phyloP scores from a whole-genome alignment of 2,113 vertebrate species.

The Podarcis cretensis region DNA sequence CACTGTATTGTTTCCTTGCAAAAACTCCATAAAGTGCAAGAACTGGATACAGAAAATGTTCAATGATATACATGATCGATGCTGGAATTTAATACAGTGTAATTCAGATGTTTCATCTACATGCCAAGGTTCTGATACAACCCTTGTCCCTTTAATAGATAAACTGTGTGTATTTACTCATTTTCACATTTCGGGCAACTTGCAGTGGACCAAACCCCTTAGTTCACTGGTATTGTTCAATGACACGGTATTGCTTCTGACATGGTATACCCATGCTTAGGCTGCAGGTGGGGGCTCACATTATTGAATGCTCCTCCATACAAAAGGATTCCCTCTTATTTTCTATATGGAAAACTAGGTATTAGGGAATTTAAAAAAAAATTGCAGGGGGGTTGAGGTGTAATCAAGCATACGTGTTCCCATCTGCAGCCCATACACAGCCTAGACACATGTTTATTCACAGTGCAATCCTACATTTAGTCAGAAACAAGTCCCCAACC shows the following conservation, averaged over 20 bases:
- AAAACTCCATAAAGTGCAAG: neutral
- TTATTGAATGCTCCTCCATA: neutral
- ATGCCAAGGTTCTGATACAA: neutral
- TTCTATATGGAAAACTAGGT: neutral
- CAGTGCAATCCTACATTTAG: neutral
- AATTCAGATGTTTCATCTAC: neutral
- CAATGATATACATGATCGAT: neutral
- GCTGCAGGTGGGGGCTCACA: too few species aligned
- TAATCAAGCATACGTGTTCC: too few species aligned
- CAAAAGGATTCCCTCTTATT: neutral
- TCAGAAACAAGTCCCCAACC: too few species aligned
- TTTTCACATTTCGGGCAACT: neutral
- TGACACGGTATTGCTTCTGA: neutral
- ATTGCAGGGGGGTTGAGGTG: too few species aligned
- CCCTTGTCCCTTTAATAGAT: neutral
- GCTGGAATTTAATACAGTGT: neutral
- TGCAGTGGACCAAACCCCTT: neutral
- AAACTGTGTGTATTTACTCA: neutral
- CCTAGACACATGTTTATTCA: neutral
- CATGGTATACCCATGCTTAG: neutral
- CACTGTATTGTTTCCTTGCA: neutral
- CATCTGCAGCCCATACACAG: neutral
- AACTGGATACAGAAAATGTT: neutral
- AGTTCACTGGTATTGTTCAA: neutral
- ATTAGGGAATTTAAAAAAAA: too few species aligned